Conservation (phyloP, 2,888 invertebrate genomes). For the Heliothis peltigera region DNA sequence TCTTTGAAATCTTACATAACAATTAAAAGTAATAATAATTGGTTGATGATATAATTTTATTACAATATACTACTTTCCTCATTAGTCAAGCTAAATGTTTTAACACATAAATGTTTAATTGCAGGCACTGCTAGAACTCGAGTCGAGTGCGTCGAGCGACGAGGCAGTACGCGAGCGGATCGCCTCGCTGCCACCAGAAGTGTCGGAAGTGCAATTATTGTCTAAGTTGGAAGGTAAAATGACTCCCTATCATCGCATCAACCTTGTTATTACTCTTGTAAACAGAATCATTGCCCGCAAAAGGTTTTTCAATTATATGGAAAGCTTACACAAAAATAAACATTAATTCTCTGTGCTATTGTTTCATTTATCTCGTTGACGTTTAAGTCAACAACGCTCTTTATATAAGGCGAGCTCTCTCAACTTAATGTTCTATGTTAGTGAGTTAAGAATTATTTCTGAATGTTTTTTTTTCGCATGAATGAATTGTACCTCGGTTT, state of each 20-base stretch:
- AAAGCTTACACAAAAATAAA: slow-evolving; percentile 35
- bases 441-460: slow-evolving; percentile 4
- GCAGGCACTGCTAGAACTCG: slow-evolving; percentile 94
- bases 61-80: too few species aligned
- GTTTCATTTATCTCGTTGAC: slow-evolving; percentile 58
- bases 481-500: slow-evolving; percentile 6
- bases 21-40: too few species aligned
- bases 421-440: slow-evolving; percentile 22
- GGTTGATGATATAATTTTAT: too few species aligned
- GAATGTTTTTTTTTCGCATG: background rate
- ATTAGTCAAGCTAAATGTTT: too few species aligned
- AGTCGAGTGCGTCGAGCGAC: slow-evolving; percentile 98
- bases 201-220: slow-evolving; percentile 96
- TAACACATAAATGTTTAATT: slow-evolving; percentile 64
- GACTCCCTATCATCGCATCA: slow-evolving; percentile 61
- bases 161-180: slow-evolving; percentile 97
- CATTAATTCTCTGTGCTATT: slow-evolving; percentile 30
- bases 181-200: slow-evolving; percentile 97
- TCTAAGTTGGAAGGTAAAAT: slow-evolving; percentile 94
- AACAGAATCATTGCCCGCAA: slow-evolving; percentile 21
- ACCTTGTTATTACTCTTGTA: slow-evolving; percentile 48
- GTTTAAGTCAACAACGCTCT: background rate
- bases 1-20: too few species aligned
- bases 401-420: background rate
- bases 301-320: slow-evolving; percentile 20